Evolutionary conservation across 30 jellyfish, hydroid and myxozoan species (phyloP), one percentile per base, ranked within the genome.

Genomic region (Pelagia noctiluca): DNA sequence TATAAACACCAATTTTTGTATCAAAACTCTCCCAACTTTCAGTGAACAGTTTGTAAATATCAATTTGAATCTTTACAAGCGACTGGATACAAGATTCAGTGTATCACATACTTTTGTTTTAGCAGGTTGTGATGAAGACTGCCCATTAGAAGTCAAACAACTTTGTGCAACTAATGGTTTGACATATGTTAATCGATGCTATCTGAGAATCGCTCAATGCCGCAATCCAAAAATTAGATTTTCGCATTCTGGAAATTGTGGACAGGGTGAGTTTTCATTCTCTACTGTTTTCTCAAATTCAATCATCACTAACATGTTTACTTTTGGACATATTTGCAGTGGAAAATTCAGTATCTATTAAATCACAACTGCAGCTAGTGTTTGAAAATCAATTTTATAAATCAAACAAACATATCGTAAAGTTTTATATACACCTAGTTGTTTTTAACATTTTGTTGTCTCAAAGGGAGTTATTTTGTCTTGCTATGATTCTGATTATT

Each of bases 181-280:
- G 26, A 52, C 68, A 3, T 52, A 52, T 19, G 68, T 25, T 52
- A 52, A 52, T 52, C 68, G 16, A 10, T 52, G 68, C 68, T 10
- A 10, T 25, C 68, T 52, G 68, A 52, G 68, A 52, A 30, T 19
- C 12, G 68, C 16, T 52, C 30, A 25, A 3, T 52, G 68, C 26
- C 16, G 68, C 16, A 52, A 52, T 19, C 68, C 68, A 2, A 52
- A 52, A 52, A 52, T 52, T 30, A 52, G 68, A 52, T 19, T 52
- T 8, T 25, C 68, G 30, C 21, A 25, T 5, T 30, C 16, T 8
- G 68, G 68, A 2, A 5, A 5, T 3, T 52, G 68, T 30, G 4
- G 4, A 52, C 16, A 25, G 28, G 21, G 28, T 19, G 21, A 52
- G 57, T 42, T 42, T 42, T n/a, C n/a, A n/a, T n/a, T n/a, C n/a